Percentiles rank a stretch among this genome's conserved stretches.
phyloP scores from a whole-genome alignment of 1,140 invertebrate genomes.

The Drosophila bipectinata region DNA sequence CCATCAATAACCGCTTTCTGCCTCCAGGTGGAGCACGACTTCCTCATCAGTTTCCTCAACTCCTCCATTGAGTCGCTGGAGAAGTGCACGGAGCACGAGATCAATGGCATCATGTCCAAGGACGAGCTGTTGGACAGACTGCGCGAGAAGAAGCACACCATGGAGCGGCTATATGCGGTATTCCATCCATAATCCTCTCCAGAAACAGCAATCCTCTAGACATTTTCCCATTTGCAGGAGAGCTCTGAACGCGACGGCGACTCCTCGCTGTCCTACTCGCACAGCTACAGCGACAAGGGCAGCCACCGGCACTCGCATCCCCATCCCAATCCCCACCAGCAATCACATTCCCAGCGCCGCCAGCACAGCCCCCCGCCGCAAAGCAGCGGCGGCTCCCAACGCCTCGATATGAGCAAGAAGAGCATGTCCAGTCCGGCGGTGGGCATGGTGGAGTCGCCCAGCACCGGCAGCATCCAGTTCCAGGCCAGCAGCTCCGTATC shows the following conservation, averaged over 20 bases:
- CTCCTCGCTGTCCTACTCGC: constrained; percentile 78
- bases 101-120: constrained; percentile 85
- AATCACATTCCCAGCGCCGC: constrained; percentile 30
- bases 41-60: constrained; percentile 89
- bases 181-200: background rate
- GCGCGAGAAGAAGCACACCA: constrained; percentile 87
- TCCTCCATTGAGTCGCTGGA: constrained; percentile 88
- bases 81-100: constrained; percentile 84
- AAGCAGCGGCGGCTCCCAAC: constrained; percentile 38
- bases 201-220: background rate
- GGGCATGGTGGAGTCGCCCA: constrained; percentile 78
- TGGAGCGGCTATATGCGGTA: constrained; percentile 82
- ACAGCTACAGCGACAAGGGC: constrained; percentile 74
- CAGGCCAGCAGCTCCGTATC: constrained; percentile 47
- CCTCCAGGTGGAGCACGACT: constrained; percentile 87
- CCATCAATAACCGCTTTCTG: background rate
- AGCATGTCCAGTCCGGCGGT: constrained; percentile 82
- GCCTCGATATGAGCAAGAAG: constrained; percentile 78
- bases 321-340: constrained; percentile 40
- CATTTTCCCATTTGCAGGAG: constrained; percentile 43
- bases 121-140: constrained; percentile 87
- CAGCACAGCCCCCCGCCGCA: constrained; percentile 71
- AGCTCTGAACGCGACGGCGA: constrained; percentile 75
- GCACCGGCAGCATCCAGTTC: constrained; percentile 75
- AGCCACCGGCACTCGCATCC: constrained; percentile 63